These are phyloP conservation scores for Cassiopea andromeda DNA, from an alignment of 30 jellyfish, hydroid and myxozoan genomes.

Conservation along the genomic window DNA sequence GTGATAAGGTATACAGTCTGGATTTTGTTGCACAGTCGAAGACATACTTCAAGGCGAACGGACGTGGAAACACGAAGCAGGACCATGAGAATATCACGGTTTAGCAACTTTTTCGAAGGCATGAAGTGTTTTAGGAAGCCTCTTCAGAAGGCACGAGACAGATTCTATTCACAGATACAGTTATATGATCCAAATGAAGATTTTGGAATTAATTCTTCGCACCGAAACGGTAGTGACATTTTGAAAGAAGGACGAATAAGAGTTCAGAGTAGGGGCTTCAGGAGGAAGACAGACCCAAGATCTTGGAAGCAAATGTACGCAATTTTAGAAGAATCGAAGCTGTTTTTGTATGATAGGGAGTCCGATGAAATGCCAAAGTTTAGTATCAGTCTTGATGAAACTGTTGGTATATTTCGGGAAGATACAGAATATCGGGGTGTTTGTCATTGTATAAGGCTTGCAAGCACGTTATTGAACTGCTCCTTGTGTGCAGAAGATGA, in stretches of 20 bases:
- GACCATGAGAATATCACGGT: constrained; percentile 18
- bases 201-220: not conserved
- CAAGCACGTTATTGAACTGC: constrained; percentile 15
- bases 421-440: constrained; percentile 13
- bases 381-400: constrained; percentile 33
- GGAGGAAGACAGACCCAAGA: constrained; percentile 27
- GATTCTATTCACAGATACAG: constrained; percentile 53
- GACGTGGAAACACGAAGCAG: not conserved
- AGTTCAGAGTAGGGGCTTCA: constrained; percentile 49
- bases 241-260: constrained; percentile 46
- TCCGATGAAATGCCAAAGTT: constrained; percentile 41
- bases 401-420: constrained; percentile 65
- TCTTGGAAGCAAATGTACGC: constrained; percentile 62
- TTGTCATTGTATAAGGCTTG: constrained; percentile 34
- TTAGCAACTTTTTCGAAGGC: constrained; percentile 32
- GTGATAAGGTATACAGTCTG: not conserved
- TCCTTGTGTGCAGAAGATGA: constrained; percentile 43
- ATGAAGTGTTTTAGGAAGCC: constrained; percentile 50
- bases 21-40: not conserved
- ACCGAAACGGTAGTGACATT: not conserved
- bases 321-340: constrained; percentile 37
- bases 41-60: not conserved
- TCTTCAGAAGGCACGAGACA: constrained; percentile 26
- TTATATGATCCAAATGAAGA: constrained; percentile 24
- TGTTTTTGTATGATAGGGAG: constrained; percentile 23